Conservation (phyloP, 2,113 vertebrate genomes). For the Jacana jacana region DNA sequence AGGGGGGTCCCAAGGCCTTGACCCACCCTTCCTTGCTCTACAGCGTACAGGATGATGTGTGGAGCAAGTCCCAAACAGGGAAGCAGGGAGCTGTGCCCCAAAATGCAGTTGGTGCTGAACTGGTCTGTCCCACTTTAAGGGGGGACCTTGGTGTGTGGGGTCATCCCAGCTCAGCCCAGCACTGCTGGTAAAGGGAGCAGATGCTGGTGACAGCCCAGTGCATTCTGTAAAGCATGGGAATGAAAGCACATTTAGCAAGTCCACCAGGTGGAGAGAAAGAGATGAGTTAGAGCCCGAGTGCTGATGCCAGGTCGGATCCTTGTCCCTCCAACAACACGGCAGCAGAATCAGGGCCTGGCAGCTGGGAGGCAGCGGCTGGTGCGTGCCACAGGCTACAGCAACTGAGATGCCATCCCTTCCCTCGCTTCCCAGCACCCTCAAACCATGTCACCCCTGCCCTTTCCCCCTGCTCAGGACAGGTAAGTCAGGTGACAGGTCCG, state of each 20-base stretch:
- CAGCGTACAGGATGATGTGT: neutral
- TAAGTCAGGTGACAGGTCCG: neutral
- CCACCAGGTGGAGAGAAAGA: slow-evolving; percentile 47
- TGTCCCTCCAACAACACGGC: fast-evolving
- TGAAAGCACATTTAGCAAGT: neutral
- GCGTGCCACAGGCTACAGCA: neutral
- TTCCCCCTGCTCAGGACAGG: neutral
- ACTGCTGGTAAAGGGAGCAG: neutral
- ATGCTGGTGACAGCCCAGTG: fast-evolving
- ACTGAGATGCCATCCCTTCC: neutral
- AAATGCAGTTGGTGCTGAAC: neutral
- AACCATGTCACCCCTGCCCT: neutral
- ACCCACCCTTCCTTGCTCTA: neutral
- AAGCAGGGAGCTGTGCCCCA: neutral
- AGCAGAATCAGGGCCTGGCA: neutral
- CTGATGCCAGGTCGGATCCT: fast-evolving
- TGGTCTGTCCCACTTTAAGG: neutral
- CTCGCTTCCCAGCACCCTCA: neutral
- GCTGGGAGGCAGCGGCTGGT: neutral
- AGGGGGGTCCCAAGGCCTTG: neutral
- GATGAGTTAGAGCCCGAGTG: fast-evolving
- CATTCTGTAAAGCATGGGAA: neutral
- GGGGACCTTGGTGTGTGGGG: neutral
- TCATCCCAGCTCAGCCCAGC: neutral
- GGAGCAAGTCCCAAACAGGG: neutral